Evolutionary conservation across 2,888 invertebrate species (phyloP).

Genomic region (Drosophila anomalata): DNA sequence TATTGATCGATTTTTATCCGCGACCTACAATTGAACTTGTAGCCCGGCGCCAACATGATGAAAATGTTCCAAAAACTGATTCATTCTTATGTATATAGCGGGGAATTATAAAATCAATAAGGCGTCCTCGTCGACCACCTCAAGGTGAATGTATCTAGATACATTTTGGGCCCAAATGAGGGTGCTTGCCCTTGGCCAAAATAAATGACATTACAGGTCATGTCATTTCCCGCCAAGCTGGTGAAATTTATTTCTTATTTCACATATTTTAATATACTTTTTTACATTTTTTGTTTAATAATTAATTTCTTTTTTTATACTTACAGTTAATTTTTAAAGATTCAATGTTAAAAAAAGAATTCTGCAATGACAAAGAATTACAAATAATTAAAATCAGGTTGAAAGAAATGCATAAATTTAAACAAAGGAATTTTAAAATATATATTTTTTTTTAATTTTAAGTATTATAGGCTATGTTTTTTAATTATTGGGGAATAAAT

Average conservation of each 20-base stretch:
- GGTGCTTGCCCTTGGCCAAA: conserved; percentile 20
- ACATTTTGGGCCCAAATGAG: conserved; percentile 11
- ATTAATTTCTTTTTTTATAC: conserved; percentile 5
- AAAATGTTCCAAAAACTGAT: conserved; percentile 41
- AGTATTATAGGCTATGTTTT: background rate
- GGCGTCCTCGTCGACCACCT: conserved; percentile 31
- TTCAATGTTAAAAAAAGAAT: background rate
- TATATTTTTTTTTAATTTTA: background rate
- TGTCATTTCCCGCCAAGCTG: conserved; percentile 1
- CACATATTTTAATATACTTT: background rate
- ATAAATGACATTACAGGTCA: background rate
- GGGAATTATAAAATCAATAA: conserved; percentile 58
- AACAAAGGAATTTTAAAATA: background rate
- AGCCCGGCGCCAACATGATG: conserved; percentile 39
- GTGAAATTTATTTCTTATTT: conserved; percentile 12
- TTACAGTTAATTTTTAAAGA: conserved; percentile 22
- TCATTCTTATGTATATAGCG: conserved; percentile 3
- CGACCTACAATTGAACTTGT: conserved; percentile 78
- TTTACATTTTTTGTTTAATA: background rate
- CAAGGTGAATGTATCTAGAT: conserved; percentile 49
- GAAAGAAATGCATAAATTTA: no score
- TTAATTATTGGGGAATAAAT: background rate
- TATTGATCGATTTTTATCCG: conserved; percentile 20
- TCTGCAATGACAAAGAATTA: conserved; percentile 7
- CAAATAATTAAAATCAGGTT: background rate